phyloP scores from a whole-genome alignment of 2,113 vertebrate species.

The Gila orcuttii region DNA sequence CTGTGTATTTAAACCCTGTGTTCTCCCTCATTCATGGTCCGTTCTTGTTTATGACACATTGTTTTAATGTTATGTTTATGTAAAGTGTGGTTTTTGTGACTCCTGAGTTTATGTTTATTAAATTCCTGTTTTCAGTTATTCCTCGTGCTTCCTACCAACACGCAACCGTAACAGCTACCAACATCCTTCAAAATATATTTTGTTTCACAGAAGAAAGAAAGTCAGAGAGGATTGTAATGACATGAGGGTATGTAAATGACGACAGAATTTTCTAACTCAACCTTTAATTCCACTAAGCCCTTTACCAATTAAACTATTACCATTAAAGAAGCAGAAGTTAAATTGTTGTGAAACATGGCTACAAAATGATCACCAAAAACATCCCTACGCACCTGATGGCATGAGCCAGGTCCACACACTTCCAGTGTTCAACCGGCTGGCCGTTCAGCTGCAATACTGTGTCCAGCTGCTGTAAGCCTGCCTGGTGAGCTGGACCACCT shows the following conservation, averaged over 20 bases:
- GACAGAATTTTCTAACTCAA: background rate
- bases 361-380: constrained; percentile 12
- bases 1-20: no score
- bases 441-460: constrained; percentile 88
- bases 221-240: no score
- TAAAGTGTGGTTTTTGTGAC: no score
- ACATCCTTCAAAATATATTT: background rate
- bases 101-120: no score
- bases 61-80: no score
- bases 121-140: no score
- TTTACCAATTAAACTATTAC: background rate
- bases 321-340: background rate
- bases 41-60: no score
- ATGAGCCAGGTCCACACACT: constrained; percentile 89
- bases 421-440: constrained; percentile 91
- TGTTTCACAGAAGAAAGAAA: background rate
- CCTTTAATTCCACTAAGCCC: background rate
- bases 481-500: constrained; percentile 90
- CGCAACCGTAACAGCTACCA: background rate
- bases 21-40: no score
- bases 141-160: no score
- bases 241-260: background rate
- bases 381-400: constrained; percentile 84
- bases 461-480: constrained; percentile 89
- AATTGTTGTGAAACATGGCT: background rate